A percentile compares a stretch with the other conserved stretches of the same genome.
Conservation (phyloP, 2,113 vertebrate species). For the Chionis minor region DNA sequence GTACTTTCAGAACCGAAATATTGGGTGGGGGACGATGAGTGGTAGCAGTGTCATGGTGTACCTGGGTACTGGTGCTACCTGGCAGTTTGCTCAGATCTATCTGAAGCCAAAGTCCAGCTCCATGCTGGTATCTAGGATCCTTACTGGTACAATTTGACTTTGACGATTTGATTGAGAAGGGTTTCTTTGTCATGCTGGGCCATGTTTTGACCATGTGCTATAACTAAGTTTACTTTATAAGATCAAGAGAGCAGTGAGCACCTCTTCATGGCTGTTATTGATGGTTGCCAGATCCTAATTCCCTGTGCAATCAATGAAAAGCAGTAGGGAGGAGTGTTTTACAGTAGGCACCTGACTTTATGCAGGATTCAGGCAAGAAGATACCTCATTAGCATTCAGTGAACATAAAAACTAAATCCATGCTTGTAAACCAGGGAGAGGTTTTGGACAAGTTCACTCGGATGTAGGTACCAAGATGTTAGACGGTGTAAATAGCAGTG, state of each 20-base stretch:
- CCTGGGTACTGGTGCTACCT: neutral
- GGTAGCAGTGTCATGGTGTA: too few relatives aligned
- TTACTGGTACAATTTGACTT: neutral
- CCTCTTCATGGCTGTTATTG: neutral
- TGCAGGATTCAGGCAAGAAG: neutral
- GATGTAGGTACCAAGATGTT: neutral
- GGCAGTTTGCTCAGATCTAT: neutral
- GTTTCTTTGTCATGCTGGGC: neutral
- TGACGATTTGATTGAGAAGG: neutral
- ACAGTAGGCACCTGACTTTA: neutral
- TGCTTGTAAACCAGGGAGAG: neutral
- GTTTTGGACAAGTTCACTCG: neutral
- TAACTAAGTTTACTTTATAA: neutral
- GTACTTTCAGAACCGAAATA: neutral
- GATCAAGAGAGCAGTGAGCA: neutral
- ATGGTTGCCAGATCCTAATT: neutral
- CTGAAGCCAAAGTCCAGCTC: neutral
- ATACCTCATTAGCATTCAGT: neutral
- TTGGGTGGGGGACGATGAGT: fast-evolving
- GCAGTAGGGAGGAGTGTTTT: neutral
- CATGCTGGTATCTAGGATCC: neutral
- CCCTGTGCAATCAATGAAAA: neutral
- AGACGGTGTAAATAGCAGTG: neutral
- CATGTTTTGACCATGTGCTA: neutral
- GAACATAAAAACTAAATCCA: neutral